Percentiles rank a stretch among this genome's conserved stretches.
These are phyloP conservation scores for Dendrocincla tyrannina DNA, from an alignment of 2,797 vertebrate genomes.

Conservation along the genomic window DNA sequence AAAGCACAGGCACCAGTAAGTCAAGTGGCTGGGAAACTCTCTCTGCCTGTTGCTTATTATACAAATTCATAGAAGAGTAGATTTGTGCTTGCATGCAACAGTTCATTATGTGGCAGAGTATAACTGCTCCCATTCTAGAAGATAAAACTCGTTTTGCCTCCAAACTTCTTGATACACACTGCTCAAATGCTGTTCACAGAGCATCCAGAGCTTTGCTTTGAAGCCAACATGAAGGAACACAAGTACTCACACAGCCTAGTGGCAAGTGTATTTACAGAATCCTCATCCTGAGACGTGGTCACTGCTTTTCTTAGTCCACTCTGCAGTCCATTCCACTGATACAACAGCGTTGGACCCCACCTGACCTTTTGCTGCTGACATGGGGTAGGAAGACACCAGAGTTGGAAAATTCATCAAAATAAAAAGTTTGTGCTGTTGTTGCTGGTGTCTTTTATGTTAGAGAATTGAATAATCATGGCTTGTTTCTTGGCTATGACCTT, in stretches of 20 bases:
- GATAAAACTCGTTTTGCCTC: background rate
- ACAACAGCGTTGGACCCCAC: background rate
- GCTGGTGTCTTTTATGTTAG: background rate
- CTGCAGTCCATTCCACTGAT: background rate
- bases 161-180: background rate
- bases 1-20: slow-evolving; percentile 24
- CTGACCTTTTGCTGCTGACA: background rate
- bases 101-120: background rate
- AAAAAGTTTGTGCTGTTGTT: background rate
- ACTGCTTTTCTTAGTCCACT: background rate
- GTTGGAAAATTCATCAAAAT: background rate
- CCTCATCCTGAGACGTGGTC: background rate
- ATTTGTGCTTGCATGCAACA: background rate
- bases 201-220: background rate
- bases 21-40: background rate
- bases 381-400: background rate
- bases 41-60: background rate
- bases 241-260: background rate
- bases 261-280: background rate
- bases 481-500: background rate
- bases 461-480: background rate
- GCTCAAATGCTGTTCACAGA: background rate
- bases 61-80: background rate
- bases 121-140: background rate
- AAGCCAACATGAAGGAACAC: background rate